phyloP scores from a whole-genome alignment of 1,140 invertebrate species.

The Lepidurus apus region DNA sequence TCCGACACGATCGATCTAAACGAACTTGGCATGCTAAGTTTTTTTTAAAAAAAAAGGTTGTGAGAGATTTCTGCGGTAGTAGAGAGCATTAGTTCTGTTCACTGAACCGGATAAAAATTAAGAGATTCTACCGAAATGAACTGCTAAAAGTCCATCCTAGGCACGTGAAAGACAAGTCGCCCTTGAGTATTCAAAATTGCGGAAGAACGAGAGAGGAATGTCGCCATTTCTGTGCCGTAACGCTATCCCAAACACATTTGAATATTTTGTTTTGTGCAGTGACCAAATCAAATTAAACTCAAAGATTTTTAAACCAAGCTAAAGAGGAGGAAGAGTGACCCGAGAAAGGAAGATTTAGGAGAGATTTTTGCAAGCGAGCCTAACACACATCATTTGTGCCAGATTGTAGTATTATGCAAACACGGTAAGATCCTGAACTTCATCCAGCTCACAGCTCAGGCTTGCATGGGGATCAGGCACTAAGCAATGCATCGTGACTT shows the following conservation, averaged over 20 bases:
- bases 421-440: constrained; percentile 16
- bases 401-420: constrained; percentile 20
- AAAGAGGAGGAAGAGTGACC: neutral
- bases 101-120: neutral
- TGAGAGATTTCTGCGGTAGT: neutral
- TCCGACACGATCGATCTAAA: neutral
- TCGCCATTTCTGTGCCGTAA: constrained; percentile 2
- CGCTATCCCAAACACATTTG: neutral
- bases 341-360: neutral
- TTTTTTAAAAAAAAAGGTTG: neutral
- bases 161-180: constrained; percentile 16
- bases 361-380: neutral
- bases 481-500: constrained; percentile 17
- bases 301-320: neutral
- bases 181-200: constrained; percentile 22
- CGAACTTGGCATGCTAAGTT: neutral
- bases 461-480: constrained; percentile 15
- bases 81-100: neutral
- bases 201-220: constrained; percentile 17
- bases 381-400: constrained; percentile 6
- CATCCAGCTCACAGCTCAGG: neutral
- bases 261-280: neutral
- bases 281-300: neutral
- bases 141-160: neutral
- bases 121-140: neutral